Evolutionary conservation across 1,140 invertebrate genomes (phyloP), one percentile per base, ranked within the genome.

Genomic region (Diabrotica virgifera): DNA sequence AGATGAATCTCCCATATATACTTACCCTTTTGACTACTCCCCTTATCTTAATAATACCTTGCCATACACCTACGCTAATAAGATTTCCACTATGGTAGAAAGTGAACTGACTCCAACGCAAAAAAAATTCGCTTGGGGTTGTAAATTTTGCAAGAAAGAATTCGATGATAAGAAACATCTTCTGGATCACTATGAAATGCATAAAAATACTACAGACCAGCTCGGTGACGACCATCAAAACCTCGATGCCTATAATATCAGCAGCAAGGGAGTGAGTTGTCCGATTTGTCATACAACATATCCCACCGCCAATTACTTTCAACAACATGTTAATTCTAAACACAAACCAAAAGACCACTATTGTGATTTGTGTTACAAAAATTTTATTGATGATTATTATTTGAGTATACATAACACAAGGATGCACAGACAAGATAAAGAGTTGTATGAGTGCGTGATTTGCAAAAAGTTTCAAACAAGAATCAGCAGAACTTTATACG

Each of bases 171-270:
- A 10, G 6, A n/a, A 46, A 46, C 8, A 8, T 24, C 1, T 24
- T 24, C 1, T 46, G 5, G 40, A 46, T 3, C 40, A 46, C 40
- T 46, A 46, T 5, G 40, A 46, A 46, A 46, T 5, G 5, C 40
- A 46, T 6, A 46, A 46, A n/a, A 46, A 46, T 10, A 46, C n/a
- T 3, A 46, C 8, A 46, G 40, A 46, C n/a, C 8, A 46, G n/a
- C n/a, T 46, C 7, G 70, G 65, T 3, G 72, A 75, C 56, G 68
- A 70, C 10, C 46, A 68, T 13, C 66, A 72, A 13, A 54, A 74
- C n/a, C n/a, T n/a, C 24, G 24, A 24, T 24, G 24, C 24, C 24
- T 24, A 24, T 24, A 24, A 24, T 4, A 24, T 24, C 24, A 24
- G 24, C 4, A 4, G 24, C 4, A 24, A 24, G 4, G 24, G 24